Evolutionary conservation across 2,113 vertebrate genomes (phyloP).

Genomic region (Macrotis lagotis): DNA sequence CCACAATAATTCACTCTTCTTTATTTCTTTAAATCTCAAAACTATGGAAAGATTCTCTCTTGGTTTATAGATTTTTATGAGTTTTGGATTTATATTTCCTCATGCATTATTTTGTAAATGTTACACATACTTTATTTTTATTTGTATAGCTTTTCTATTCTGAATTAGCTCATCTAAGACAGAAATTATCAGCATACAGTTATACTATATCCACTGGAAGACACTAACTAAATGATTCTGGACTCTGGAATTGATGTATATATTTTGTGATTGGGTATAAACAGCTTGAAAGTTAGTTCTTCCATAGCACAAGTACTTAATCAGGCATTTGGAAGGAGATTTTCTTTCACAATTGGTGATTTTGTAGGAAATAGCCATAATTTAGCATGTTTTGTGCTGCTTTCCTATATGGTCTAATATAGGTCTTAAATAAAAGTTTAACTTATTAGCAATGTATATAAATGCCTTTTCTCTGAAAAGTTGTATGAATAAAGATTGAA

Average conservation of each 20-base stretch:
- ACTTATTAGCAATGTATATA: conserved; percentile 16
- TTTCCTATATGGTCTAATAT: neutral
- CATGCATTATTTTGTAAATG: conserved; percentile 17
- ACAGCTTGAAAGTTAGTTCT: neutral
- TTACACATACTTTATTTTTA: neutral
- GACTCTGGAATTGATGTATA: neutral
- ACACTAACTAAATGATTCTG: neutral
- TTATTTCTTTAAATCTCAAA: conserved; percentile 26
- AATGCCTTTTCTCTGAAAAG: conserved; percentile 17
- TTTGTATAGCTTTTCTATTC: neutral
- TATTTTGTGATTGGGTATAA: neutral
- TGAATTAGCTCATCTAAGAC: neutral
- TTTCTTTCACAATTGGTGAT: neutral
- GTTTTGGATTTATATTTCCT: neutral
- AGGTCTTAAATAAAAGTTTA: conserved; percentile 17
- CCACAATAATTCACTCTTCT: neutral
- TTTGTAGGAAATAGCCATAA: neutral
- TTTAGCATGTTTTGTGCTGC: conserved; percentile 23
- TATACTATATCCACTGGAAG: neutral
- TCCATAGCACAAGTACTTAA: neutral
- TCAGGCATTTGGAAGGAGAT: neutral
- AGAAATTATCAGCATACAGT: neutral
- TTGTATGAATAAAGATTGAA: conserved; percentile 46
- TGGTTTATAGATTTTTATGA: conserved; percentile 27
- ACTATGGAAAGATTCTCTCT: neutral